These are phyloP conservation scores for Suncus etruscus DNA, from an alignment of 2,113 vertebrate genomes.

Conservation along the genomic window DNA sequence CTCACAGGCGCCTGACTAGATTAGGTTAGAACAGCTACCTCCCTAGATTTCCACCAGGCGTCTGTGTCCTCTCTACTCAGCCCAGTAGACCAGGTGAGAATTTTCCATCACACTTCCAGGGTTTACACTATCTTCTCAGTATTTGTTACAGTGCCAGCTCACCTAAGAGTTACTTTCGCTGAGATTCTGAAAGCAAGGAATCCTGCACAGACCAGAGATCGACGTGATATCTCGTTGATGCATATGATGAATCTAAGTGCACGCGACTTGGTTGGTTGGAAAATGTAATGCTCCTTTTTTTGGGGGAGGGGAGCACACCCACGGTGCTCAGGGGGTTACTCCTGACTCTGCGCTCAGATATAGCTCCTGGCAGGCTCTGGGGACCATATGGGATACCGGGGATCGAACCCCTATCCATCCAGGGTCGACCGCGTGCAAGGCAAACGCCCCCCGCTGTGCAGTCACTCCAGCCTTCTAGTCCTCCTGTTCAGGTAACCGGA, in stretches of 20 bases:
- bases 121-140: background rate
- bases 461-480: no score
- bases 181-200: fast-evolving
- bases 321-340: no score
- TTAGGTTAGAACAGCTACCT: background rate
- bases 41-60: background rate
- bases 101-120: background rate
- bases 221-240: background rate
- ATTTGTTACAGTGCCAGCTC: background rate
- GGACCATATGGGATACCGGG: no score
- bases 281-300: constrained; percentile 52
- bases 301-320: no score
- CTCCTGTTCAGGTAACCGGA: fast-evolving
- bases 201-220: fast-evolving
- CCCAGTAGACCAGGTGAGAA: background rate
- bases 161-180: fast-evolving
- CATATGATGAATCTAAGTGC: background rate
- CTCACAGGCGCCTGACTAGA: background rate
- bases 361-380: no score
- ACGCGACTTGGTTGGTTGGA: constrained; percentile 15
- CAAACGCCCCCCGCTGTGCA: no score
- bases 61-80: background rate
- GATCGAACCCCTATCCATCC: no score
- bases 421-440: no score
- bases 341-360: no score